phyloP scores from a whole-genome alignment of 2,797 vertebrate genomes.

The Poecilia picta region DNA sequence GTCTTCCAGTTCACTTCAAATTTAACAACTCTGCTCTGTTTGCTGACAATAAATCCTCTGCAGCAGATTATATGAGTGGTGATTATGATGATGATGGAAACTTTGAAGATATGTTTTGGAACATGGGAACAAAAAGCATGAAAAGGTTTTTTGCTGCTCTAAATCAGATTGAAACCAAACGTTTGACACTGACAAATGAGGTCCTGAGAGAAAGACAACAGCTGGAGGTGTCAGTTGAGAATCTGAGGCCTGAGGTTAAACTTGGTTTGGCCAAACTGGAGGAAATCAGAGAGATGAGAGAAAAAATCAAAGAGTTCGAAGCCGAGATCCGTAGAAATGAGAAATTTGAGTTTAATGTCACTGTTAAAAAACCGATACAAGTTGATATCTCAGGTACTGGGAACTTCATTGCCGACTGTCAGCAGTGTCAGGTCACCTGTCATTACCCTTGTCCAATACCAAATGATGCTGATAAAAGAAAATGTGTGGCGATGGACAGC shows the following conservation, averaged over 20 bases:
- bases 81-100: neutral
- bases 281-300: conserved; percentile 36
- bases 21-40: conserved; percentile 73
- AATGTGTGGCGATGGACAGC: conserved; percentile 30
- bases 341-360: conserved; percentile 57
- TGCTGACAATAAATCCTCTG: conserved; percentile 18
- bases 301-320: conserved; percentile 55
- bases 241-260: too few relatives aligned
- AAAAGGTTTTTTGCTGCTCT: conserved; percentile 5
- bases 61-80: too few relatives aligned
- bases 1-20: conserved; percentile 57
- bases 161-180: too few relatives aligned
- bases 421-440: conserved; percentile 54
- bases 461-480: conserved; percentile 9
- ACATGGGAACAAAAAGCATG: conserved; percentile 35
- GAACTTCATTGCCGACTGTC: conserved; percentile 55
- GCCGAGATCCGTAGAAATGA: conserved; percentile 39
- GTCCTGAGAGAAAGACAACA: too few relatives aligned
- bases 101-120: conserved; percentile 22
- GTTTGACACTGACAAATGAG: too few relatives aligned
- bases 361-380: conserved; percentile 21
- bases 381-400: neutral
- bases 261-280: too few relatives aligned
- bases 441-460: conserved; percentile 44
- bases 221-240: too few relatives aligned